Evolutionary conservation across 2,888 invertebrate genomes (phyloP).

Genomic region (Slavum lentiscoides): DNA sequence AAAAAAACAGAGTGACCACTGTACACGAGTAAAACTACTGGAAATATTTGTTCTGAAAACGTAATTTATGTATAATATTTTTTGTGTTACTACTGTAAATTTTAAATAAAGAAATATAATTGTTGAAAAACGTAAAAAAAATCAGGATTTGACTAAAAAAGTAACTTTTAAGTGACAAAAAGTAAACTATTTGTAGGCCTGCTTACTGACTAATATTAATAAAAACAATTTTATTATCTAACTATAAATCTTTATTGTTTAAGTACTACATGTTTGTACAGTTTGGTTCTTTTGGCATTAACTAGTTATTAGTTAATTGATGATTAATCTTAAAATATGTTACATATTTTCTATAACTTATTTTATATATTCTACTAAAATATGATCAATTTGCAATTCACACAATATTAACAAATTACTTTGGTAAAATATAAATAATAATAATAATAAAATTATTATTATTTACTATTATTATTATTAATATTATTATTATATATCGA

Average conservation of each 20-base stretch:
- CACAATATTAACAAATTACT: background rate
- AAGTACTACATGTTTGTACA: constrained; percentile 27
- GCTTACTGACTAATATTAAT: background rate
- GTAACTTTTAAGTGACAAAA: too few species aligned
- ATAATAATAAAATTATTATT: background rate
- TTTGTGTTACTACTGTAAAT: too few species aligned
- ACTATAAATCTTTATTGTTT: constrained; percentile 13
- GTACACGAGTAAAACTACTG: too few species aligned
- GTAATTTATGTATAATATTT: too few species aligned
- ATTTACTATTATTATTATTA: background rate
- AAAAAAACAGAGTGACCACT: too few species aligned
- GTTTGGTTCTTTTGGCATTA: constrained; percentile 12
- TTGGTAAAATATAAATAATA: background rate
- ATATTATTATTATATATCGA: constrained; percentile 4
- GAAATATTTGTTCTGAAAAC: too few species aligned
- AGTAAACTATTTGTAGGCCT: too few species aligned
- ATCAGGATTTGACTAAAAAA: too few species aligned
- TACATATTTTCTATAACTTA: constrained; percentile 5
- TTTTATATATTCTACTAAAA: constrained; percentile 9
- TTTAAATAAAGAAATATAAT: too few species aligned
- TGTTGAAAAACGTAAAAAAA: too few species aligned
- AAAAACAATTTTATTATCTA: background rate
- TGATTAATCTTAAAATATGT: constrained; percentile 1
- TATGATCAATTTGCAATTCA: background rate
- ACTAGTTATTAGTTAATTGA: background rate